A percentile compares a stretch with the other conserved stretches of the same genome.
These are phyloP conservation scores for Accipiter cooperii DNA, from an alignment of 2,113 vertebrate genomes.

Conservation along the genomic window DNA sequence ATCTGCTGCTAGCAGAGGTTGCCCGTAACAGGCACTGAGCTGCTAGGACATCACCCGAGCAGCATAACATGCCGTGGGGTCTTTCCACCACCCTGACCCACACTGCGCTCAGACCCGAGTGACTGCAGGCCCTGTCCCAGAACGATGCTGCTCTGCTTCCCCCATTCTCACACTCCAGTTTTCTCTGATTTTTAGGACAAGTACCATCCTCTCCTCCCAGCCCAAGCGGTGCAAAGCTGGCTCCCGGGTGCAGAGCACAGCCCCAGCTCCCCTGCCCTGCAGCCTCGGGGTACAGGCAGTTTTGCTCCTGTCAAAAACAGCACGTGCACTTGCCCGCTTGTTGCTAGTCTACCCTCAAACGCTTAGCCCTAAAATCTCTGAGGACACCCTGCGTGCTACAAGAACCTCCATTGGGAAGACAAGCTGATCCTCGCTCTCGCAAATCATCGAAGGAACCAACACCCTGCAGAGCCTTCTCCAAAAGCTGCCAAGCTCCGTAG, in stretches of 20 bases:
- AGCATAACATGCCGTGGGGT: background rate
- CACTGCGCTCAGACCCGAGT: background rate
- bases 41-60: background rate
- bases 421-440: background rate
- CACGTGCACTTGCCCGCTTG: background rate
- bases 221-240: background rate
- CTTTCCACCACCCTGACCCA: background rate
- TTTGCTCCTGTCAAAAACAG: background rate
- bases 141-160: background rate
- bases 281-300: rapidly evolving
- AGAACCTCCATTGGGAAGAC: background rate
- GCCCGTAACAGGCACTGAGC: background rate
- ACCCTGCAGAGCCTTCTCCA: background rate
- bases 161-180: background rate
- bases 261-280: background rate
- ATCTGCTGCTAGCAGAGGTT: background rate
- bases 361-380: background rate
- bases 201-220: background rate
- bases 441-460: rapidly evolving
- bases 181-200: background rate
- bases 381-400: background rate
- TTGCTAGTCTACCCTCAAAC: background rate
- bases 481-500: background rate
- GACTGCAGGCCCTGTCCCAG: background rate
- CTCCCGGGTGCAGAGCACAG: background rate